Evolutionary conservation across 2,113 vertebrate species (phyloP), one percentile per base, ranked within the genome.

Genomic region (Rana temporaria): DNA sequence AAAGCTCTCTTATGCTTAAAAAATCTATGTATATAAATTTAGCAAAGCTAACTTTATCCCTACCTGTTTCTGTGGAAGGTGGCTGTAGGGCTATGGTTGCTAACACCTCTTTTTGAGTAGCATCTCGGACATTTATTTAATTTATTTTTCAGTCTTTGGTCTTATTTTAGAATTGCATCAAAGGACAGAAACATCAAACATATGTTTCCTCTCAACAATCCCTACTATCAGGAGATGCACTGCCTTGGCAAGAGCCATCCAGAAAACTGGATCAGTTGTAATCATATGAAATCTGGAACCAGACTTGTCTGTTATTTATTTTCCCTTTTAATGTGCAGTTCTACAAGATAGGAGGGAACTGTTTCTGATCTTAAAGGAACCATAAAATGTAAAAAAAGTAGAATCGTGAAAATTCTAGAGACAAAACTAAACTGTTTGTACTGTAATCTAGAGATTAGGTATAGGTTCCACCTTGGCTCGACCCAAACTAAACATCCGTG

Each of bases 161-260:
- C 20, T 77, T 53, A 65, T 78, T 78, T 78, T 78, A 78, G 60
- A 64, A 60, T 32, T 30, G 30, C 32, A 63, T 77, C 57, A 64
- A n/a, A 75, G 72, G 42, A n/a, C 32, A 6, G 56, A 42, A 75
- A 60, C 30, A 75, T 60, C 72, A 75, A 62, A 38, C 72, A 17
- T 75, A 30, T 75, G 72, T 59, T 62, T 75, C 24, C 38, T 75
- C 32, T 15, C 56, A 60, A 75, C 38, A 75, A 42, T 62, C 56
- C 72, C 59, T 62, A 75, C 60, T 42, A 75, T 60, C 72, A 75
- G 38, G 32, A 22, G 8, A 14, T 48, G 6, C 42, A 48, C 42
- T 48, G 42, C 11, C 32, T 75, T n/a, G 17, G 38, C 59, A n/a
- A 38, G 56, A 42, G 59, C 59, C 30, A 60, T 75, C 12, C 42